Evolutionary conservation across 2,888 invertebrate genomes (phyloP).

Genomic region (Diarsia rubi): DNA sequence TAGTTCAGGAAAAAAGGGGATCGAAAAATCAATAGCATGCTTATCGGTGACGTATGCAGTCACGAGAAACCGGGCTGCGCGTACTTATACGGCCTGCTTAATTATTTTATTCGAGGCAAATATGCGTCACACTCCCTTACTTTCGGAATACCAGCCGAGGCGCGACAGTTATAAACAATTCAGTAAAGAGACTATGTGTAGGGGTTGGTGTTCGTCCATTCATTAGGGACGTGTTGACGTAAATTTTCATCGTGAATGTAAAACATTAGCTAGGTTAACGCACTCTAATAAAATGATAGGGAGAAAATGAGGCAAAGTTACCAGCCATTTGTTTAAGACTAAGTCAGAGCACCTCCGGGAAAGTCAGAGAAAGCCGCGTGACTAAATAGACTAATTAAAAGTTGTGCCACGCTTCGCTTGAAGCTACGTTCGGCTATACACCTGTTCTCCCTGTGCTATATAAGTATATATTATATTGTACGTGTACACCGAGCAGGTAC

Average conservation of each 20-base stretch:
- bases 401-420: constrained; percentile 59
- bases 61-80: constrained; percentile 74
- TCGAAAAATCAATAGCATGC: constrained; percentile 78
- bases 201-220: constrained; percentile 25
- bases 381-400: constrained; percentile 75
- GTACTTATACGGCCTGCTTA: constrained; percentile 61
- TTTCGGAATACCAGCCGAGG: constrained; percentile 16
- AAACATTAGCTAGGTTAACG: constrained; percentile 28
- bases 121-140: constrained; percentile 26
- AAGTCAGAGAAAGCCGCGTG: constrained; percentile 68
- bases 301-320: constrained; percentile 69
- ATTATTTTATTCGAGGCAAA: constrained; percentile 67
- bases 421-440: constrained; percentile 41
- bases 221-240: constrained; percentile 25
- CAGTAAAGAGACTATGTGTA: constrained; percentile 25
- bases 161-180: constrained; percentile 49
- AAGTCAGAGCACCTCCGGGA: constrained; percentile 53
- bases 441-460: not conserved
- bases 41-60: constrained; percentile 78
- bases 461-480: not conserved
- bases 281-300: constrained; percentile 38
- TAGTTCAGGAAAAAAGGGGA: constrained; percentile 70
- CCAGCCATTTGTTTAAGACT: constrained; percentile 61
- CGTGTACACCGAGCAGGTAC: not conserved
- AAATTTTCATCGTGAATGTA: constrained; percentile 37